Conservation (phyloP, 1,140 invertebrate species). For the Dendroctonus ponderosae region DNA sequence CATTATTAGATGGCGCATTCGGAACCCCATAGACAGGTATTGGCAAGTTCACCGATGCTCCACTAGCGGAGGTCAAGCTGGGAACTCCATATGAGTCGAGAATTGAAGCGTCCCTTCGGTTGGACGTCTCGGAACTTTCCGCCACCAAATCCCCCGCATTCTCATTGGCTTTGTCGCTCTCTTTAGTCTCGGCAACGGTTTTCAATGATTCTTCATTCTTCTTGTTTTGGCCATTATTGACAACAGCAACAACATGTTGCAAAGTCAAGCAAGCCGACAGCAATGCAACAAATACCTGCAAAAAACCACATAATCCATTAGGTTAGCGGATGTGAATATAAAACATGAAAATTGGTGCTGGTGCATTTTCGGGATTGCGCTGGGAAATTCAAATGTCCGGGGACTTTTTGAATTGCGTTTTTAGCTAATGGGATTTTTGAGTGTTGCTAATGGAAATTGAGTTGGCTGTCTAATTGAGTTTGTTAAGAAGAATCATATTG, state of each 20-base stretch:
- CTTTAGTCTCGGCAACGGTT: slow-evolving; percentile 31
- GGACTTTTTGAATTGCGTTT: too few species aligned
- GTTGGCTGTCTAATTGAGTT: too few species aligned
- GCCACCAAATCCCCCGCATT: slow-evolving; percentile 12
- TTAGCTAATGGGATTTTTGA: too few species aligned
- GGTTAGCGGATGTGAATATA: too few species aligned
- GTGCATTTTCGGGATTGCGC: too few species aligned
- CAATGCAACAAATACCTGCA: slow-evolving; percentile 45
- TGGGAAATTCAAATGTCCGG: too few species aligned
- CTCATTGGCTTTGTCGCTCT: slow-evolving; percentile 1
- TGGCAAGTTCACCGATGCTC: slow-evolving; percentile 51
- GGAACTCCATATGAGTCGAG: slow-evolving; percentile 56
- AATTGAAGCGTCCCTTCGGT: slow-evolving; percentile 54
- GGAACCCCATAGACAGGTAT: slow-evolving; percentile 58
- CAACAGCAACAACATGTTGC: slow-evolving; percentile 45
- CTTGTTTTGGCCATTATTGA: slow-evolving; percentile 43
- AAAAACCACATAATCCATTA: slow-evolving; percentile 16
- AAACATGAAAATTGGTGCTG: too few species aligned
- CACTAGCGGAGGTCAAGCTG: slow-evolving; percentile 47
- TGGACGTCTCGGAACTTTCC: slow-evolving; percentile 46
- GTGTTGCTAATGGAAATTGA: too few species aligned
- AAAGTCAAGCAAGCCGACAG: slow-evolving; percentile 38
- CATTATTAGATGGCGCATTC: slow-evolving; percentile 50
- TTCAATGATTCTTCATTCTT: slow-evolving; percentile 32
- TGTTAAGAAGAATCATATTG: too few species aligned